Conservation (phyloP, 2,797 vertebrate species). For the Scarus forsteni region DNA sequence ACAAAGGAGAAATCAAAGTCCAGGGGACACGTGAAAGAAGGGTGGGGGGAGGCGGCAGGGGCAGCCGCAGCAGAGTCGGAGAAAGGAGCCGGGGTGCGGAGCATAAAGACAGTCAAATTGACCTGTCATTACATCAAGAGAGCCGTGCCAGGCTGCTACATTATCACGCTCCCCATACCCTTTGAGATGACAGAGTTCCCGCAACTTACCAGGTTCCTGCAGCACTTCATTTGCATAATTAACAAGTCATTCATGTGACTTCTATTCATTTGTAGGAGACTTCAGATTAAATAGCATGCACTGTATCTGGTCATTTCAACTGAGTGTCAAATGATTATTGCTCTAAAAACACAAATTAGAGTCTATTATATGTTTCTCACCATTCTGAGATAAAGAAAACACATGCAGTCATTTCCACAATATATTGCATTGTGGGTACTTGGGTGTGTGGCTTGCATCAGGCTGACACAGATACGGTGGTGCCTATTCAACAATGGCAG, state of each 20-base stretch:
- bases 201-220: slow-evolving; percentile 84
- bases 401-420: slow-evolving; percentile 8
- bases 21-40: slow-evolving; percentile 81
- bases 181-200: slow-evolving; percentile 86
- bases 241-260: slow-evolving; percentile 85
- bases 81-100: slow-evolving; percentile 84
- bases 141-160: slow-evolving; percentile 85
- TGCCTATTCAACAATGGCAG: slow-evolving; percentile 59
- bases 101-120: slow-evolving; percentile 93
- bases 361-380: slow-evolving; percentile 31
- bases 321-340: slow-evolving; percentile 57
- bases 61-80: slow-evolving; percentile 78
- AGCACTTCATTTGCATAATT: slow-evolving; percentile 87
- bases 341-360: slow-evolving; percentile 59
- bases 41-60: slow-evolving; percentile 52
- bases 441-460: slow-evolving; percentile 28
- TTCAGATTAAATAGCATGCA: slow-evolving; percentile 71
- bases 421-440: slow-evolving; percentile 14
- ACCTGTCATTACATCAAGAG: slow-evolving; percentile 92
- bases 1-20: slow-evolving; percentile 97
- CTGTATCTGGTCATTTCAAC: slow-evolving; percentile 62
- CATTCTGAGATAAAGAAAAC: slow-evolving; percentile 19
- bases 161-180: slow-evolving; percentile 86
- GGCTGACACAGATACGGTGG: slow-evolving; percentile 58
- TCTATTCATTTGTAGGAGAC: slow-evolving; percentile 75